Evolutionary conservation across 2,113 vertebrate species (phyloP).

Genomic region (Argyrosomus japonicus): DNA sequence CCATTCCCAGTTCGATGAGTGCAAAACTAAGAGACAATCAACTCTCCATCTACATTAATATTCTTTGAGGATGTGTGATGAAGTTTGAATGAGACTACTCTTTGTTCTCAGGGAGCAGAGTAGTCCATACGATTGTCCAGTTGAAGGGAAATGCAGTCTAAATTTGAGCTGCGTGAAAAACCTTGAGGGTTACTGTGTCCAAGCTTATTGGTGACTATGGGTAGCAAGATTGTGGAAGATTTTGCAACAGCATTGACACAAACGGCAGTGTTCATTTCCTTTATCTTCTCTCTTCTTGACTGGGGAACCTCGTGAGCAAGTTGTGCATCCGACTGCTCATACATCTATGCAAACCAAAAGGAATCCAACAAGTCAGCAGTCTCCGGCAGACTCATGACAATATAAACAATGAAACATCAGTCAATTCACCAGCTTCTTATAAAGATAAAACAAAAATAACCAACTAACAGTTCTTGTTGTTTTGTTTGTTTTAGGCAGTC

Average conservation of each 20-base stretch:
- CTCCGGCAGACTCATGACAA: conserved; percentile 55
- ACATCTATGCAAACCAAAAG: conserved; percentile 53
- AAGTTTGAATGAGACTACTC: conserved; percentile 19
- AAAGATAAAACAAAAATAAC: conserved; percentile 55
- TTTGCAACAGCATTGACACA: conserved; percentile 64
- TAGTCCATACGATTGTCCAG: conserved; percentile 70
- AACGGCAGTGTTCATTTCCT: conserved; percentile 70
- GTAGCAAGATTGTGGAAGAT: conserved; percentile 49
- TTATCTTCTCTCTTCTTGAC: conserved; percentile 31
- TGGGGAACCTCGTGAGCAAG: conserved; percentile 9
- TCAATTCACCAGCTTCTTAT: conserved; percentile 78
- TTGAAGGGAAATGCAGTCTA: conserved; percentile 42
- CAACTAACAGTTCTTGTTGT: conserved; percentile 44
- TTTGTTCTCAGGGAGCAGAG: conserved; percentile 48
- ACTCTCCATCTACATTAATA: conserved; percentile 43
- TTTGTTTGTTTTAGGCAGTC: conserved; percentile 72
- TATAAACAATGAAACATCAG: conserved; percentile 58
- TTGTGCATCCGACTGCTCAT: conserved; percentile 52
- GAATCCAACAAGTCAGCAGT: conserved; percentile 62
- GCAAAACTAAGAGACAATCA: conserved; percentile 66
- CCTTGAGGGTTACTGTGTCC: conserved; percentile 35
- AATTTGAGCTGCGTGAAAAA: conserved; percentile 41
- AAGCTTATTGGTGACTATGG: conserved; percentile 63
- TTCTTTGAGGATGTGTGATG: conserved; percentile 43
- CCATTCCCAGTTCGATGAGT: conserved; percentile 60